These are phyloP conservation scores for Ditylenchus weischeri DNA, from an alignment of 2,888 invertebrate species.

Conservation along the genomic window DNA sequence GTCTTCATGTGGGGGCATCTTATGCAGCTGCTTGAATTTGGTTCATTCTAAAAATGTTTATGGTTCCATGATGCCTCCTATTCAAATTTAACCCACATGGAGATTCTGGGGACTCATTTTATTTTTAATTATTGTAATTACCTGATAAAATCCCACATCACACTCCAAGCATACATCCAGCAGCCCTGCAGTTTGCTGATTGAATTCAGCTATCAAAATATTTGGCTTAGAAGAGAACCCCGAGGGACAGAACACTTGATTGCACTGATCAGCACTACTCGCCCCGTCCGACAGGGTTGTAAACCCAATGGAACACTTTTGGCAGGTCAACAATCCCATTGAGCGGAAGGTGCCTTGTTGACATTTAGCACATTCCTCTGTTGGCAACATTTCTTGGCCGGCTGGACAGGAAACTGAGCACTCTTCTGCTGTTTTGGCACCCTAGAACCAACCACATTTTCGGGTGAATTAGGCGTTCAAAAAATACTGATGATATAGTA, in stretches of 20 bases:
- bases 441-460: conserved; percentile 18
- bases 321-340: conserved; percentile 4
- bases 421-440: conserved; percentile 15
- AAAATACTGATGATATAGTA: conserved; percentile 17
- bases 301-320: conserved; percentile 22
- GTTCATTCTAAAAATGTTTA: conserved; percentile 13
- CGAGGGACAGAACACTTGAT: conserved; percentile 19
- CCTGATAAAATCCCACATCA: conserved; percentile 20
- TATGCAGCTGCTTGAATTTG: conserved; percentile 10
- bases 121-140: not conserved
- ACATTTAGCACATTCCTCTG: conserved; percentile 22
- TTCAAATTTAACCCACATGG: no score
- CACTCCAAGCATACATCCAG: conserved; percentile 19
- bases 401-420: conserved; percentile 22
- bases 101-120: not conserved
- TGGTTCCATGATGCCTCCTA: no score
- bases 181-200: conserved; percentile 2
- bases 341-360: conserved; percentile 13
- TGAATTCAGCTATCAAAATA: not conserved
- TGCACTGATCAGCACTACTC: conserved; percentile 6
- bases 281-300: conserved; percentile 14
- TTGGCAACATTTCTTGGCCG: conserved; percentile 17
- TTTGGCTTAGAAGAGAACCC: conserved; percentile 8
- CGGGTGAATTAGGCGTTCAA: no score
- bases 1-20: conserved; percentile 18